Conservation (phyloP, 2,113 vertebrate genomes). For the Capricornis sumatraensis region DNA sequence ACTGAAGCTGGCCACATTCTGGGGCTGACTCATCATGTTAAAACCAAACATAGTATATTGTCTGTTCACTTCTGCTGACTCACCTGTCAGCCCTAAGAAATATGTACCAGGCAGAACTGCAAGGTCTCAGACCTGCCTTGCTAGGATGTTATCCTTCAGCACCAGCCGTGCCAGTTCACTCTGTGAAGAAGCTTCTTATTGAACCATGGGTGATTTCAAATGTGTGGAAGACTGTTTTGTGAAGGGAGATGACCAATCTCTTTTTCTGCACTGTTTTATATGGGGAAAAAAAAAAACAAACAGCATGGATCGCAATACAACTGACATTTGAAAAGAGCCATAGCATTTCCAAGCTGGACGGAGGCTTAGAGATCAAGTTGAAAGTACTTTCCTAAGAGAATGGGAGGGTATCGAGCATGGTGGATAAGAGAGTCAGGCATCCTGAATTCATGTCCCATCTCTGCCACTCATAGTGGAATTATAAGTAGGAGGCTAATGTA, state of each 20-base stretch:
- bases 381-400: neutral
- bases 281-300: neutral
- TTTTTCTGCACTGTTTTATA: neutral
- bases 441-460: neutral
- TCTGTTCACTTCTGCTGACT: constrained; percentile 57
- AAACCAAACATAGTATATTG: constrained; percentile 7
- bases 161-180: neutral
- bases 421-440: neutral
- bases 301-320: neutral
- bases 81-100: neutral
- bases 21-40: constrained; percentile 50
- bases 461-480: neutral
- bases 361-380: neutral
- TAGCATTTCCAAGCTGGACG: neutral
- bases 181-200: neutral
- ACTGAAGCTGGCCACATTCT: constrained; percentile 24
- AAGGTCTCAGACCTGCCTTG: neutral
- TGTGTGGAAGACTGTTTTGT: neutral
- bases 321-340: neutral
- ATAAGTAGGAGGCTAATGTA: neutral
- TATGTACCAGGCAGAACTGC: neutral
- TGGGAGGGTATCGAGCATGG: neutral
- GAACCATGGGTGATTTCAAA: neutral
- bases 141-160: neutral
- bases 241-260: neutral